A percentile compares a stretch with the other conserved stretches of the same genome.
Evolutionary conservation across 64 coral and sea anemone genomes (phyloP).

Genomic region (Astreopora myriophthalma): DNA sequence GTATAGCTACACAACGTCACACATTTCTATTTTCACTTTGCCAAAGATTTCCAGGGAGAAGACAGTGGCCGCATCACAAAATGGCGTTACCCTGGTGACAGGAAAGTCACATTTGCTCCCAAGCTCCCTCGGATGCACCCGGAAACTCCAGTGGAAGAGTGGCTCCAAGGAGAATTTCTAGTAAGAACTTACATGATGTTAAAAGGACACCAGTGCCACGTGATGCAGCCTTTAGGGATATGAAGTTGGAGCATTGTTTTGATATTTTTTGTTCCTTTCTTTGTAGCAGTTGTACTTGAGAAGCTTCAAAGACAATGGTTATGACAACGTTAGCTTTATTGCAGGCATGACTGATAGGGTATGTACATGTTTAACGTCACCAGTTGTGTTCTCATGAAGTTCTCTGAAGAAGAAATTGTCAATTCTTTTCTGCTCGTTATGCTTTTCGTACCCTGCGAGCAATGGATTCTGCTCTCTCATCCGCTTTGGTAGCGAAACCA

Average conservation of each 20-base stretch:
- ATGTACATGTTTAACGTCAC: not conserved
- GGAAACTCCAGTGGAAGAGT: constrained; percentile 52
- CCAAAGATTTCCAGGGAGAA: not conserved
- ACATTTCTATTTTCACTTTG: not conserved
- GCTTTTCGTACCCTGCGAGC: no score
- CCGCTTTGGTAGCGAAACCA: no score
- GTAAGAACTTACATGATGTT: not conserved
- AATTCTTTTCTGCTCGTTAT: no score
- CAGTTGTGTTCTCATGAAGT: no score
- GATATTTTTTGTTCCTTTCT: not conserved
- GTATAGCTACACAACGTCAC: not conserved
- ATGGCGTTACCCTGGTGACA: constrained; percentile 40
- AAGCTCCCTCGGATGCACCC: constrained; percentile 20
- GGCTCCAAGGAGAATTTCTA: constrained; percentile 47
- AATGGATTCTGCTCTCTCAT: no score
- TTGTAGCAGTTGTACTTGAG: constrained; percentile 65
- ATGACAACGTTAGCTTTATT: constrained; percentile 93
- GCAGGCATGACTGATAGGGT: constrained; percentile 92
- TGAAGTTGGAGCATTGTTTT: no score
- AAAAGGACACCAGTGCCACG: no score
- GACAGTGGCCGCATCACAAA: constrained; percentile 1
- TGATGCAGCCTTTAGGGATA: not conserved
- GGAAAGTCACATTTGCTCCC: constrained; percentile 31
- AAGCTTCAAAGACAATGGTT: constrained; percentile 90
- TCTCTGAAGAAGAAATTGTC: not conserved